Evolutionary conservation across 2,113 vertebrate species (phyloP), one percentile per base, ranked within the genome.

Genomic region (Illadopsis cleaveri): DNA sequence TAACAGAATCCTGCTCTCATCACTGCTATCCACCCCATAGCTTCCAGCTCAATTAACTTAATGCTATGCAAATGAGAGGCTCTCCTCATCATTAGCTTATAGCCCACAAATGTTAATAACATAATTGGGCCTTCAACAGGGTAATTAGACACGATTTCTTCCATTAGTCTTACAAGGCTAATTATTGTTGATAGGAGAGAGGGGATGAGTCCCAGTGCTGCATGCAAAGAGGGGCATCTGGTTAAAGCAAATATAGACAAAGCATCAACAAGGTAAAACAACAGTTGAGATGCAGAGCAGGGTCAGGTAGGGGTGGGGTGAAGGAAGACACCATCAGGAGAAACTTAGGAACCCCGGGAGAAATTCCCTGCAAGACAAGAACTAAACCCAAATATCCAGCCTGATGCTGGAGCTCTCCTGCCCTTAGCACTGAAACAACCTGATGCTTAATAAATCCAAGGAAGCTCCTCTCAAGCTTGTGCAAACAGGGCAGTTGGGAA

Each of bases 41-140:
- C 97, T 96, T 96, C 98, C 96, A 91, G 98, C 97, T 98, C 99
- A 99, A 99, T 99, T 99, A 99, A 98, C 98, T 98, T 99, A 99
- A 99, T 99, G 98, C 98, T 98, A 99, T 99, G 99, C 98, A 99
- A 99, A 99, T 98, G 98, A 99, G 98, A 93, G 95, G 90, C 98
- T 98, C 98, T 98, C 98, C 98, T 97, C 98, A 88, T 98, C 98
- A 98, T 99, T 99, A 99, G 98, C 98, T 98, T 96, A 97, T 93
- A 97, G 97, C 94, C 98, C 97, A 97, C 97, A 97, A 98, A 98
- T 97, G 98, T 98, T 99, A 99, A 99, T 98, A 98, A 97, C 98
- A 98, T 99, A 99, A 99, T 99, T 98, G 99, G 98, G 98, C 97
- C 98, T 99, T 99, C 98, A 98, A 96, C 97, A 97, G 98, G 98